These are phyloP conservation scores for Rousettus leschenaultii DNA, from an alignment of 2,113 vertebrate genomes.

Conservation along the genomic window DNA sequence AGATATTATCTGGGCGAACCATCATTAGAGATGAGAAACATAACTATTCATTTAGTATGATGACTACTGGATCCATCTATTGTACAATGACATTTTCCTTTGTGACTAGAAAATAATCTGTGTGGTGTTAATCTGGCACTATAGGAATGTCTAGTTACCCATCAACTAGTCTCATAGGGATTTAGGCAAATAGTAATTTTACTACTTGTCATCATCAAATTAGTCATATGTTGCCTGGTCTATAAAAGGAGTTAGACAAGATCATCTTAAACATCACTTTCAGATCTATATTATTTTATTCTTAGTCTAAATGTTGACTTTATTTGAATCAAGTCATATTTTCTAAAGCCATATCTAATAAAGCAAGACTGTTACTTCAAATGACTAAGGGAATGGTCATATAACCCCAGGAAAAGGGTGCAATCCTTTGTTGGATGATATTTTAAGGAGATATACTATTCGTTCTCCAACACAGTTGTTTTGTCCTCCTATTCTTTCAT, in stretches of 20 bases:
- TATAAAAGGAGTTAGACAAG: background rate
- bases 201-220: background rate
- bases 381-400: background rate
- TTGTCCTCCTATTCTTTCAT: background rate
- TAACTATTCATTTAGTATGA: background rate
- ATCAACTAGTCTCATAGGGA: background rate
- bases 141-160: background rate
- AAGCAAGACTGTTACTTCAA: slow-evolving; percentile 2
- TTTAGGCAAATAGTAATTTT: background rate
- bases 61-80: background rate
- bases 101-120: background rate
- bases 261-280: background rate
- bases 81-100: background rate
- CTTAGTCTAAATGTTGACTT: background rate
- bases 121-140: background rate
- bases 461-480: background rate
- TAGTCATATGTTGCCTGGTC: background rate
- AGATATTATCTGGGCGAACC: background rate
- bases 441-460: background rate
- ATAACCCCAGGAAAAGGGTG: background rate
- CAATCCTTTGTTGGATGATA: background rate
- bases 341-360: background rate
- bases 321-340: background rate
- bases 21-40: background rate
- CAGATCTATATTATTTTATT: background rate